Evolutionary conservation across 2,797 vertebrate genomes (phyloP), one percentile per base, ranked within the genome.

Genomic region (Nyctibius grandis): DNA sequence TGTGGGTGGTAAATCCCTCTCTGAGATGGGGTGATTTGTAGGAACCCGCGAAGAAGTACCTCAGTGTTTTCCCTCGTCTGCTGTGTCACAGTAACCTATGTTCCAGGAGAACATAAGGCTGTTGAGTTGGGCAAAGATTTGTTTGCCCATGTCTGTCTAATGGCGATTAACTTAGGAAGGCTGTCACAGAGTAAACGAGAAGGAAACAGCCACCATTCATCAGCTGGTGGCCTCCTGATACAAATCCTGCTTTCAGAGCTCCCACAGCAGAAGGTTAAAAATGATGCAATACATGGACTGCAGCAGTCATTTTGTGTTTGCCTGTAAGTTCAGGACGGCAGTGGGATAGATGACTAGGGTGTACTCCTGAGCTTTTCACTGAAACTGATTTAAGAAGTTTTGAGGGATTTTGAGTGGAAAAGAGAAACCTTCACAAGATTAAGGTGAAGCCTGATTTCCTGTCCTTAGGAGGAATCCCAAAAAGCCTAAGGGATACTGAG

Each of bases 191-290:
- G 94, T 74, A 94, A 95, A 93, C 1, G 3, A 82, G 84, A 74
- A 77, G 42, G 60, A 91, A 95, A 93, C 72, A 85, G 78, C 42
- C 83, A 60, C 90, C 42, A 85, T 96, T 96, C 93, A 91, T 95
- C 84, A 94, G 60, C 51, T 80, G 44, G 74, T 75, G 60, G 61
- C 56, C 65, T 74, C 77, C 67, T 57, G 60, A 70, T 61, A 91
- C 91, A 94, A 91, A 85, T 68, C 84, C 85, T 95, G 56, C 91
- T 91, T 93, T 91, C 91, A 95, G 61, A 85, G 70, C 42, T 93
- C 53, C 78, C 59, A 10, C 40, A 85, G 77, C 36, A 85, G 93
- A 63, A 96, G 72, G 50, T 83, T 85, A 68, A 85, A 92, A 94
- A 92, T 50, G 1, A 67, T 80, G 74, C 56, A 47, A 48, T 33